A percentile compares a stretch with the other conserved stretches of the same genome.
phyloP scores from a whole-genome alignment of 2,888 invertebrate species.

The Tenthredo notha region DNA sequence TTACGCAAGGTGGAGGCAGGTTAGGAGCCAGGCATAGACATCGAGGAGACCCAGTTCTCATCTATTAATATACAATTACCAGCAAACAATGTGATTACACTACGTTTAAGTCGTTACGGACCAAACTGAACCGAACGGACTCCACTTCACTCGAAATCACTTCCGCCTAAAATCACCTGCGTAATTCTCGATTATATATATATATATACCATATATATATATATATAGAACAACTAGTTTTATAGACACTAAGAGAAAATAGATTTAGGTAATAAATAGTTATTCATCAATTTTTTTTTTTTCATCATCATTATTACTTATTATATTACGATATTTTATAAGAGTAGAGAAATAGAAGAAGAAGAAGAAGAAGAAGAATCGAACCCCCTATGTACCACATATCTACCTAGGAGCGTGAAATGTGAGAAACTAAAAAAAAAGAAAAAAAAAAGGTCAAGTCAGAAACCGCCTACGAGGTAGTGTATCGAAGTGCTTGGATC shows the following conservation, averaged over 20 bases:
- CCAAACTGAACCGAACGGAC: not conserved
- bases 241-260: not conserved
- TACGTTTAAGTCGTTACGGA: slow-evolving; percentile 70
- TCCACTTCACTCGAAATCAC: slow-evolving; percentile 57
- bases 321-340: not conserved
- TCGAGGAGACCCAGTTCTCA: slow-evolving; percentile 72
- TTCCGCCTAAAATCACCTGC: slow-evolving; percentile 57
- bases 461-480: slow-evolving; percentile 38
- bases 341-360: too few relatives aligned
- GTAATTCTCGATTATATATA: slow-evolving; percentile 26
- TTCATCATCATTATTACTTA: not conserved
- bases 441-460: slow-evolving; percentile 14
- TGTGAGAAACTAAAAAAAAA: not conserved
- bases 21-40: slow-evolving; percentile 21
- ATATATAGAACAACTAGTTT: not conserved
- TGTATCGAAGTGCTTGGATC: slow-evolving; percentile 56
- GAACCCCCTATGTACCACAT: not conserved
- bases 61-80: slow-evolving; percentile 74
- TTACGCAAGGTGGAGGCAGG: slow-evolving; percentile 57
- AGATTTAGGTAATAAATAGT: too few relatives aligned
- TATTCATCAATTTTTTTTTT: not conserved
- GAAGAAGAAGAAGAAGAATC: not conserved
- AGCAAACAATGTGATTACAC: slow-evolving; percentile 73
- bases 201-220: too few relatives aligned
- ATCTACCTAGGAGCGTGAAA: not conserved